These are phyloP conservation scores for Hymenopus coronatus DNA, from an alignment of 2,888 invertebrate species.

Conservation along the genomic window DNA sequence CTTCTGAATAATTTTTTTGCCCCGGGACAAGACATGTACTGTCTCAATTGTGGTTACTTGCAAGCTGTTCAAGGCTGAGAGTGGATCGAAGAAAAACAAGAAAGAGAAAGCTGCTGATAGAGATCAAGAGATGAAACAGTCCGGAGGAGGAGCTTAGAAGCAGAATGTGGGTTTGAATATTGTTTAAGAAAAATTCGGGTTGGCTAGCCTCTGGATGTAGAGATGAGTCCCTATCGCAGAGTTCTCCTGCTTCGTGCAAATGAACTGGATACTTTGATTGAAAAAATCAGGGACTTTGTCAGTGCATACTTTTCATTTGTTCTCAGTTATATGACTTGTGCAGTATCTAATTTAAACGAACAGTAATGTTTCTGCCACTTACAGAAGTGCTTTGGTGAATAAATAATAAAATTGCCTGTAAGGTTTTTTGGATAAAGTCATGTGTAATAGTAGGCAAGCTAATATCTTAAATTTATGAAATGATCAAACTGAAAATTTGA, in stretches of 20 bases:
- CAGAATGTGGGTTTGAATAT: conserved; percentile 71
- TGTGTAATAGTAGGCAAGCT: too few species aligned
- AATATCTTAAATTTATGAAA: too few species aligned
- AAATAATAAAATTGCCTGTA: background rate
- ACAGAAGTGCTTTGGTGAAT: background rate
- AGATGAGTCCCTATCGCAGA: conserved; percentile 74
- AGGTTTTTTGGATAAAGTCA: too few species aligned
- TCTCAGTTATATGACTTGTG: background rate
- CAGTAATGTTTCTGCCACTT: background rate
- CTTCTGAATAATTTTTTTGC: too few species aligned
- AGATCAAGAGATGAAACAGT: conserved; percentile 60
- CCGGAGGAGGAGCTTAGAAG: conserved; percentile 82
- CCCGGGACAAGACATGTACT: too few species aligned
- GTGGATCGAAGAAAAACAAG: conserved; percentile 35
- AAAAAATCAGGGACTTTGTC: conserved; percentile 58
- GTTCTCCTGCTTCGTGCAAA: conserved; percentile 71
- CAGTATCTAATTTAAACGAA: background rate
- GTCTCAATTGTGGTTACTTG: conserved; percentile 76
- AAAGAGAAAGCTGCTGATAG: conserved; percentile 46
- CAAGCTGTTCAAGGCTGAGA: conserved; percentile 70
- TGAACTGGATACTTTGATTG: conserved; percentile 62
- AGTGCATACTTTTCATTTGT: background rate
- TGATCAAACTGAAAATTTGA: too few species aligned
- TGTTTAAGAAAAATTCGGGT: conserved; percentile 68
- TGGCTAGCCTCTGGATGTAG: conserved; percentile 76